Evolutionary conservation across 2,888 invertebrate genomes (phyloP).

Genomic region (Andrena marginata): DNA sequence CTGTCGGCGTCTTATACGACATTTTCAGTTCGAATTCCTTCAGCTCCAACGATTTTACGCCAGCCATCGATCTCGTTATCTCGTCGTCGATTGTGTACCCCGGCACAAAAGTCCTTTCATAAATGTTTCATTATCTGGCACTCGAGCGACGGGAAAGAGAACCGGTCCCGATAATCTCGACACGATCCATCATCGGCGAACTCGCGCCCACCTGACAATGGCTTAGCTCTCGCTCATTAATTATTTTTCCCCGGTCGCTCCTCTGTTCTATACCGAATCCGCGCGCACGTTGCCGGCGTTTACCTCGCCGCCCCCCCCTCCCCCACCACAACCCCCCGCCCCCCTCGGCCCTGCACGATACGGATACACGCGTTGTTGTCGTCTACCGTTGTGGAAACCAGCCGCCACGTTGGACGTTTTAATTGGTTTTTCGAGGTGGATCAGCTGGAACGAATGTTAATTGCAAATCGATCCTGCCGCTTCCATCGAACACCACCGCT

Average conservation of each 20-base stretch:
- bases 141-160: constrained; percentile 52
- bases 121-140: constrained; percentile 73
- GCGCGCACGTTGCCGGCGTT: background rate
- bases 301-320: background rate
- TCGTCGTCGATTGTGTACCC: constrained; percentile 47
- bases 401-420: constrained; percentile 44
- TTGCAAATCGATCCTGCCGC: constrained; percentile 39
- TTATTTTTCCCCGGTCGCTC: constrained; percentile 54
- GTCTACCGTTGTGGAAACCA: constrained; percentile 29
- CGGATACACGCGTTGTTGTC: constrained; percentile 59
- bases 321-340: too few species aligned
- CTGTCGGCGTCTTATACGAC: constrained; percentile 21
- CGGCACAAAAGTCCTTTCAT: constrained; percentile 60
- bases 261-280: constrained; percentile 8
- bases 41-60: constrained; percentile 15
- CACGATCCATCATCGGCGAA: constrained; percentile 56
- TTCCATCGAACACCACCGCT: background rate
- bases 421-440: constrained; percentile 38
- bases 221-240: constrained; percentile 62
- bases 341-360: constrained; percentile 30
- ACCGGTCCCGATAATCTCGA: constrained; percentile 53
- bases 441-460: constrained; percentile 30
- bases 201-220: constrained; percentile 43
- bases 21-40: constrained; percentile 26
- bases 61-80: constrained; percentile 53